Evolutionary conservation across 2,113 vertebrate species (phyloP).

Genomic region (Salvelinus alpinus): DNA sequence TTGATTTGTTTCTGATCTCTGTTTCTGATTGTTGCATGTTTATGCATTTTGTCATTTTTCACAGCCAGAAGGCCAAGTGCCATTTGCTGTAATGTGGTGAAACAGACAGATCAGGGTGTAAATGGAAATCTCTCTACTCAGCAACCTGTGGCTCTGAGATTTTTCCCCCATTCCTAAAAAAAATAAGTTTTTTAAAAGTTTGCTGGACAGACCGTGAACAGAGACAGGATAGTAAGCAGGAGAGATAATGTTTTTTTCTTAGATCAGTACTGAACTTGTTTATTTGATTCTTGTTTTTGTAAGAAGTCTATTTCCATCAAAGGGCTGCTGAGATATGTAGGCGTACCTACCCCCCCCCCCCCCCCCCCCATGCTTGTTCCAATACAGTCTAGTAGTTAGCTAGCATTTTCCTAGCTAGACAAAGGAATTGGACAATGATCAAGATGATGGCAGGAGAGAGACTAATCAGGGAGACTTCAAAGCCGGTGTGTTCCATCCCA

Average conservation of each 20-base stretch:
- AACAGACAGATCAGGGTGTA: conserved; percentile 15
- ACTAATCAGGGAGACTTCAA: background rate
- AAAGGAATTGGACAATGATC: background rate
- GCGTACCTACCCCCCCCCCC: too few species aligned
- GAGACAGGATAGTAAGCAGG: too few species aligned
- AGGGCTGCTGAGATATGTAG: too few species aligned
- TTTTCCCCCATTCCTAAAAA: too few species aligned
- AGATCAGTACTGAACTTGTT: conserved; percentile 10
- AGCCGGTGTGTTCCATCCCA: too few species aligned
- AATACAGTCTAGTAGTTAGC: conserved; percentile 7
- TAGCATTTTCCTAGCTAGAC: conserved; percentile 16
- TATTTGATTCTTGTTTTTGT: conserved; percentile 28
- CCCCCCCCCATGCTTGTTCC: too few species aligned
- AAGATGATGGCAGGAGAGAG: background rate
- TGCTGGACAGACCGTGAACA: too few species aligned
- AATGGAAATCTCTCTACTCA: conserved; percentile 17
- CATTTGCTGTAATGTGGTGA: conserved; percentile 7
- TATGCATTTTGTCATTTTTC: conserved; percentile 46
- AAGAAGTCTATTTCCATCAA: too few species aligned
- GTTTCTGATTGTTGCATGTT: conserved; percentile 31
- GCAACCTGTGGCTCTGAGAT: conserved; percentile 14
- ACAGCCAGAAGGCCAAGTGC: conserved; percentile 7
- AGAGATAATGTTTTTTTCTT: background rate
- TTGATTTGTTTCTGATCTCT: conserved; percentile 30
- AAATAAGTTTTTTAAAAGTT: too few species aligned